These are phyloP conservation scores for Semicossyphus pulcher DNA, from an alignment of 2,113 vertebrate genomes.

Conservation along the genomic window DNA sequence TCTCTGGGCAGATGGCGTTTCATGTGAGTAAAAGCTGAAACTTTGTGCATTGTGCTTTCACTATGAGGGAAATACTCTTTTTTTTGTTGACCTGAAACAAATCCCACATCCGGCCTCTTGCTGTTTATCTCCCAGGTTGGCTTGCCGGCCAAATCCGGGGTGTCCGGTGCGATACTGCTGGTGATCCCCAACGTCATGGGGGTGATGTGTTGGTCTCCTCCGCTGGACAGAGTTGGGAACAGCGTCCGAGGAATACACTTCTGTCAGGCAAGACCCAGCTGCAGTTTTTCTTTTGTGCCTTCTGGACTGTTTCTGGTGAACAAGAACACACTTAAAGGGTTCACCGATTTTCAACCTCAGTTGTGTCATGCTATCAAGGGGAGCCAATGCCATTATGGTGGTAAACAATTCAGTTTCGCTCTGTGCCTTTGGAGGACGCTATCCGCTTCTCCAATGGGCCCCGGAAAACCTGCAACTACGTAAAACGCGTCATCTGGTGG, in stretches of 20 bases:
- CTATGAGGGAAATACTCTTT: background rate
- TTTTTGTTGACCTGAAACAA: background rate
- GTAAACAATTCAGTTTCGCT: too few species aligned
- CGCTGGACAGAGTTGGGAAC: constrained; percentile 90
- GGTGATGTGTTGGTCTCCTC: constrained; percentile 91
- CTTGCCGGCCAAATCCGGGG: constrained; percentile 91
- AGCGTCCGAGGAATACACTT: constrained; percentile 90
- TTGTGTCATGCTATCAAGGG: too few species aligned
- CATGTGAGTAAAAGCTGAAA: constrained; percentile 88
- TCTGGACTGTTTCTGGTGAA: too few species aligned
- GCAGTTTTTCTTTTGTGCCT: background rate
- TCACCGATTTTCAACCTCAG: too few species aligned
- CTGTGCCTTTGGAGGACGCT: too few species aligned
- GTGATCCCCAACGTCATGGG: constrained; percentile 95
- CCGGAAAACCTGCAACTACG: too few species aligned
- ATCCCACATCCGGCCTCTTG: background rate
- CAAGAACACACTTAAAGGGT: too few species aligned
- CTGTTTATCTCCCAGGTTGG: constrained; percentile 83
- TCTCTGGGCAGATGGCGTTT: constrained; percentile 93
- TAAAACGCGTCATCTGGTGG: too few species aligned
- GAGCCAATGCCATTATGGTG: too few species aligned
- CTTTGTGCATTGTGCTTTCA: background rate
- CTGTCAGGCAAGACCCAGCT: constrained; percentile 86
- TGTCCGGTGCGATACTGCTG: constrained; percentile 90
- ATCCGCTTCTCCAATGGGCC: too few species aligned